A percentile compares a stretch with the other conserved stretches of the same genome.
phyloP scores from a whole-genome alignment of 2,888 invertebrate species.

The Temnothorax rugatulus region DNA sequence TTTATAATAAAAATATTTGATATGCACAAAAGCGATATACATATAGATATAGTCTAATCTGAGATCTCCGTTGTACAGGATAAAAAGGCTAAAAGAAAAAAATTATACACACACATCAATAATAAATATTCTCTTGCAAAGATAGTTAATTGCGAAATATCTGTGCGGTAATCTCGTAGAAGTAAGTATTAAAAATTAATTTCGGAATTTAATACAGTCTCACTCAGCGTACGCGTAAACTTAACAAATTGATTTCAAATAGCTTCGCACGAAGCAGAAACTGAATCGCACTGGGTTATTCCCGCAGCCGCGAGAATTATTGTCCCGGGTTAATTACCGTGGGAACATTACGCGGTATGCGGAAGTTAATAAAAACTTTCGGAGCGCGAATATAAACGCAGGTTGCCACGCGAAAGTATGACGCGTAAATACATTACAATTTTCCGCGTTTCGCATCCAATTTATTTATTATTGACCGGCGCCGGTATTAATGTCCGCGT shows the following conservation, averaged over 20 bases:
- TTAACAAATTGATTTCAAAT: slow-evolving; percentile 57
- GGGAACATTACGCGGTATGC: slow-evolving; percentile 57
- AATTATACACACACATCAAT: not conserved
- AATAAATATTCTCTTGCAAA: not conserved
- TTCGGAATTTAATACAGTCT: slow-evolving; percentile 14
- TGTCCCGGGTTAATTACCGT: slow-evolving; percentile 58
- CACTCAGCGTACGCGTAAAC: slow-evolving; percentile 28
- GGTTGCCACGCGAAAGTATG: slow-evolving; percentile 52
- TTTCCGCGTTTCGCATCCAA: slow-evolving; percentile 57
- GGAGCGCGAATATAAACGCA: slow-evolving; percentile 55
- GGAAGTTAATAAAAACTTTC: slow-evolving; percentile 59
- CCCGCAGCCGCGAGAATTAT: slow-evolving; percentile 54
- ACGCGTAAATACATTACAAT: slow-evolving; percentile 60
- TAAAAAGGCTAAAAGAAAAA: not conserved
- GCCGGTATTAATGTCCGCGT: slow-evolving; percentile 53
- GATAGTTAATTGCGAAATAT: not conserved
- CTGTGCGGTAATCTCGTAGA: not conserved
- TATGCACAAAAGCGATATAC: too few species aligned
- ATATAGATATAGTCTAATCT: not conserved
- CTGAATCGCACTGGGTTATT: slow-evolving; percentile 53
- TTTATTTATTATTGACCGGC: slow-evolving; percentile 60
- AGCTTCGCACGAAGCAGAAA: slow-evolving; percentile 46
- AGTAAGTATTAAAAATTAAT: slow-evolving; percentile 33
- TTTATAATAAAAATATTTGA: not conserved
- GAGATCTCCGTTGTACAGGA: not conserved